Conservation (phyloP, 2,113 vertebrate species). For the Podocnemis expansa region DNA sequence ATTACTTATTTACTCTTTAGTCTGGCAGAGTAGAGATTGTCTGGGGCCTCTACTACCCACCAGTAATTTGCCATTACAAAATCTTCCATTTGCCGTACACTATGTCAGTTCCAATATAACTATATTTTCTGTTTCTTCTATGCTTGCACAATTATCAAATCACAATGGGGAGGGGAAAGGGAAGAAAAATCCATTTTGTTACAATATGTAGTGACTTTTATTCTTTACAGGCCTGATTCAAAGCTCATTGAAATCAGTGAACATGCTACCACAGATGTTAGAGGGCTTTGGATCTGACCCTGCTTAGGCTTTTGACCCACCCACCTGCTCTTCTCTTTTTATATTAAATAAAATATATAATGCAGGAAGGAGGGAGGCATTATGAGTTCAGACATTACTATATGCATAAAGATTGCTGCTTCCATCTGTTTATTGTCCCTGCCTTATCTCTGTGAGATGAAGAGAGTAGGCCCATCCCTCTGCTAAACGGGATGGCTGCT, state of each 20-base stretch:
- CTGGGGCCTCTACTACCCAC: too few relatives aligned
- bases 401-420: accelerated
- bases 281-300: background rate
- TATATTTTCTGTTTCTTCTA: background rate
- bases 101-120: background rate
- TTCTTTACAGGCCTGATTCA: background rate
- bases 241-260: background rate
- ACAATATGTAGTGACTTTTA: background rate
- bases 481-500: background rate
- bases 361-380: background rate
- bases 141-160: background rate
- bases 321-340: accelerated
- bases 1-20: too few relatives aligned
- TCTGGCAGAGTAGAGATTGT: too few relatives aligned
- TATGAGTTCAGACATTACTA: background rate
- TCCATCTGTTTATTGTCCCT: background rate
- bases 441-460: background rate
- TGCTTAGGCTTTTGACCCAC: background rate
- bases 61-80: too few relatives aligned
- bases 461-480: background rate
- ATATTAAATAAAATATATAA: background rate
- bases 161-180: background rate
- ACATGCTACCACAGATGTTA: background rate
- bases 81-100: too few relatives aligned
- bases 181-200: background rate